Conservation (phyloP, 2,113 vertebrate genomes). For the Calidris pygmaea region DNA sequence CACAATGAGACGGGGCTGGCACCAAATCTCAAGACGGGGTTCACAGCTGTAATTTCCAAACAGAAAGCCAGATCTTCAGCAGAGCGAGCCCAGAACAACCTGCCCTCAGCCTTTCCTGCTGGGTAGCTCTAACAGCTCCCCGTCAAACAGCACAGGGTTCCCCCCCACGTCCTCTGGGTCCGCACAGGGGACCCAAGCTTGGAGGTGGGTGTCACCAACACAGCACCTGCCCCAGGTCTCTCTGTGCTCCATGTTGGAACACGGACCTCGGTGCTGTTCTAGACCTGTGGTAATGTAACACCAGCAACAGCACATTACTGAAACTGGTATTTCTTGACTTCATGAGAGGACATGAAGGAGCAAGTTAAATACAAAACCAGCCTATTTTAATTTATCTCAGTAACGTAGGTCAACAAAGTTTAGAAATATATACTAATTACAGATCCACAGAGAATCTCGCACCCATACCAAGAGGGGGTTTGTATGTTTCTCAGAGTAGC, state of each 20-base stretch:
- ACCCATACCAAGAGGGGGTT: background rate
- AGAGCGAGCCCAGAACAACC: background rate
- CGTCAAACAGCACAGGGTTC: accelerated
- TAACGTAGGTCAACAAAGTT: background rate
- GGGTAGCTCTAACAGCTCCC: background rate
- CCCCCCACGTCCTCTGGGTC: background rate
- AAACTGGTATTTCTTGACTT: slow-evolving; percentile 49
- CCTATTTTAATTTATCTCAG: background rate
- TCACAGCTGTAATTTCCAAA: background rate
- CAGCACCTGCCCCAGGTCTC: background rate
- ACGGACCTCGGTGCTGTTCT: background rate
- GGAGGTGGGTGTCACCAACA: background rate
- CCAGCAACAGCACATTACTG: background rate
- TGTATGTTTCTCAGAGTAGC: background rate
- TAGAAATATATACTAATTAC: background rate
- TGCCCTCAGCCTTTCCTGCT: background rate
- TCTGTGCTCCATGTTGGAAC: background rate
- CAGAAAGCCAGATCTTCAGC: background rate
- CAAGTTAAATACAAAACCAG: background rate
- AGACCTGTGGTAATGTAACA: background rate
- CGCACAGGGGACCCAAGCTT: background rate
- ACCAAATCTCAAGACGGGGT: background rate
- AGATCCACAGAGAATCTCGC: background rate
- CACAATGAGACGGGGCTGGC: background rate
- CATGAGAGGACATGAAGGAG: background rate